phyloP scores from a whole-genome alignment of 2,113 vertebrate species.

The Brachyhypopomus gauderio region DNA sequence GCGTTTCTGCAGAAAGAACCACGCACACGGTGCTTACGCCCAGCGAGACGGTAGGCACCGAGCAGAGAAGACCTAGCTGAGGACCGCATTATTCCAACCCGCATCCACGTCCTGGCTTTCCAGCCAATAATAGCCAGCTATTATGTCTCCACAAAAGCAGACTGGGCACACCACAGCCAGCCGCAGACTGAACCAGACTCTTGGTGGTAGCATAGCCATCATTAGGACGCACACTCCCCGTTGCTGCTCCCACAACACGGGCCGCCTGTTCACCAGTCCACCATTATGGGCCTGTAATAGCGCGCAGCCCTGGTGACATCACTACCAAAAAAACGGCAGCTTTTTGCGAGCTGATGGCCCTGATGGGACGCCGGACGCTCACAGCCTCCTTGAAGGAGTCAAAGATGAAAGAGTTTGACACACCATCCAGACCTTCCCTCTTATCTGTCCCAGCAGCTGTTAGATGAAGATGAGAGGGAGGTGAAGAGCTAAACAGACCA shows the following conservation, averaged over 20 bases:
- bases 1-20: constrained; percentile 7
- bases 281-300: constrained; percentile 43
- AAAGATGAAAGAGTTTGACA: constrained; percentile 14
- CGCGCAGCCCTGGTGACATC: constrained; percentile 40
- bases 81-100: background rate
- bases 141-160: background rate
- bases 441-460: constrained; percentile 32
- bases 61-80: background rate
- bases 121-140: background rate
- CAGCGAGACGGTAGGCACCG: background rate
- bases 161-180: background rate
- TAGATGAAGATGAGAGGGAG: background rate
- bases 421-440: constrained; percentile 13
- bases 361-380: background rate
- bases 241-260: constrained; percentile 1
- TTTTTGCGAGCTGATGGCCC: background rate
- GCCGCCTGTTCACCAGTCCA: constrained; percentile 10
- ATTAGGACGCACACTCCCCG: background rate
- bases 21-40: background rate
- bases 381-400: background rate
- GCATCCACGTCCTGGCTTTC: background rate
- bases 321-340: constrained; percentile 18
- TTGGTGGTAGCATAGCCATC: background rate
- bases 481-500: background rate
- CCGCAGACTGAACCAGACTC: background rate